Evolutionary conservation across 2,888 invertebrate genomes (phyloP), one percentile per base, ranked within the genome.

Genomic region (Actias luna): DNA sequence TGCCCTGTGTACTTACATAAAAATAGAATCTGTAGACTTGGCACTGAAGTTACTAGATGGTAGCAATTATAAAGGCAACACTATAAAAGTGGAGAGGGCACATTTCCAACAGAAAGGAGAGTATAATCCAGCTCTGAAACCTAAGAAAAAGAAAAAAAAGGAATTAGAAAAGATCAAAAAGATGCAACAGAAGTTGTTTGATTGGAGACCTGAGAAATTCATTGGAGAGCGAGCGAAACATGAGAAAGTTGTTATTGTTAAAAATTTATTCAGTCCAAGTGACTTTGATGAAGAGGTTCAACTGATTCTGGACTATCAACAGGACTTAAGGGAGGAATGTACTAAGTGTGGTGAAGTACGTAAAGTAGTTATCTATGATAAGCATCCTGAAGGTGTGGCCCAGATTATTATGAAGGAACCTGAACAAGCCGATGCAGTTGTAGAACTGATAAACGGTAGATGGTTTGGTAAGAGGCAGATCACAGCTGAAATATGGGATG

Each of bases 141-240:
- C 98, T 0, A 98, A 98, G 84, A 96, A 96, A 84, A 97, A 96
- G 82, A 96, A 96, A 85, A 97, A 97, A 83, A 96, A 96, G 72
- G 98, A 98, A 69, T 96, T 98, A 74, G 97, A 99, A 70, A 99
- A 98, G 80, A 83, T 98, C 63, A 97, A 97, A 87, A 98, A 98
- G 85, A 96, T 96, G 88, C 97, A 99, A 82, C 97, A 98, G 81
- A 98, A 98, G 95, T 90, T 99, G 59, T 97, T 99, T 83, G 99
- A 98, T 84, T 99, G 99, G 99, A 94, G 97, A 65, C 99, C 99
- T 0, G 99, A 99, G 74, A 97, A 97, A 83, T 94, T 97, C 81
- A 92, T 96, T 36, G 98, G 97, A 1, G 97, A 97, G 77, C 94
- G 98, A 60, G 94, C 95, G 0, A 98, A 97, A 81, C 95, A 97